Percentiles rank a stretch among this genome's conserved stretches.
Evolutionary conservation across 2,797 vertebrate species (phyloP).

Genomic region (Epinephelus awoara): DNA sequence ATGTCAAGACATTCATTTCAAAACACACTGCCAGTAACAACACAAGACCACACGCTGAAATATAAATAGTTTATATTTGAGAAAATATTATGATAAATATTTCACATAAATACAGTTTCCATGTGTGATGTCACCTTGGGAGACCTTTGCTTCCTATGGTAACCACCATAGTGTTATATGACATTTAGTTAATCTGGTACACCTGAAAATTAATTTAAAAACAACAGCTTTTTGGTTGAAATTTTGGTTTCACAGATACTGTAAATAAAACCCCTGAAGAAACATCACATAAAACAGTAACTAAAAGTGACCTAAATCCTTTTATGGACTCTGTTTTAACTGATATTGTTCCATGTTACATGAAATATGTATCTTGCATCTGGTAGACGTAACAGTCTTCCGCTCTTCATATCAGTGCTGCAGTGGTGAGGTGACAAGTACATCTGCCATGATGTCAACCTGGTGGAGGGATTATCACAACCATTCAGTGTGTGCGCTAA

Average conservation of each 20-base stretch:
- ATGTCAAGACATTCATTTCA: conserved; percentile 15
- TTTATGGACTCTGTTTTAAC: neutral
- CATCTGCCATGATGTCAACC: conserved; percentile 20
- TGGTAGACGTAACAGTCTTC: neutral
- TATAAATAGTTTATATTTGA: conserved; percentile 67
- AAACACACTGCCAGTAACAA: conserved; percentile 25
- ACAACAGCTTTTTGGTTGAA: conserved; percentile 1
- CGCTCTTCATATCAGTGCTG: neutral
- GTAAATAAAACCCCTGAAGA: neutral
- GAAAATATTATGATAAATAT: conserved; percentile 54
- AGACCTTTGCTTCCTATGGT: neutral
- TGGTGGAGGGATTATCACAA: conserved; percentile 29
- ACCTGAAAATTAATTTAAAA: conserved; percentile 4
- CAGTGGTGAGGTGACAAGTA: conserved; percentile 1
- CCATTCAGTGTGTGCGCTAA: conserved; percentile 8
- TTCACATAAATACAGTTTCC: conserved; percentile 36
- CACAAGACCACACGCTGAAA: conserved; percentile 21
- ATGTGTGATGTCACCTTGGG: conserved; percentile 2
- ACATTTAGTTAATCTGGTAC: neutral
- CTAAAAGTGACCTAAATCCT: neutral
- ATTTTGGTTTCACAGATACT: conserved; percentile 21
- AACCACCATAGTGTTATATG: neutral
- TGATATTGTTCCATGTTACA: neutral
- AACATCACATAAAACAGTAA: conserved; percentile 17
- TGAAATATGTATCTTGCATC: neutral